phyloP scores from a whole-genome alignment of 35 echinoderm and acorn worm genomes.

The Ophiothrix spiculata region DNA sequence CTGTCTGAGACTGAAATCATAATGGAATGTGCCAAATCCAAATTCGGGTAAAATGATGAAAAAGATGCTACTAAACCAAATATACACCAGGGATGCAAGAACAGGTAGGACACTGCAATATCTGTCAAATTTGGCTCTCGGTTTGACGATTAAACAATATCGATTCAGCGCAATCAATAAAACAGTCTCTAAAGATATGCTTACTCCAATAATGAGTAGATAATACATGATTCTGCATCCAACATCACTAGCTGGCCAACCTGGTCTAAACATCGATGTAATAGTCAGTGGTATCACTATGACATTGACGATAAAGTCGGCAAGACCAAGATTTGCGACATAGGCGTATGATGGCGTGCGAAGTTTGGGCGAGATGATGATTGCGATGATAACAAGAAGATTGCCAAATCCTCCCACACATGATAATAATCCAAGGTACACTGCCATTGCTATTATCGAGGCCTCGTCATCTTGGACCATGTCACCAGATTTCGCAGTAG shows the following conservation, averaged over 20 bases:
- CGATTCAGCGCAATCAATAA: conserved; percentile 52
- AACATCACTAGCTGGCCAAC: conserved; percentile 13
- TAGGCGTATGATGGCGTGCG: conserved; percentile 27
- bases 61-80: neutral
- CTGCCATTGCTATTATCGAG: neutral
- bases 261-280: conserved; percentile 2
- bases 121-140: neutral
- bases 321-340: conserved; percentile 32
- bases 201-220: conserved; percentile 34
- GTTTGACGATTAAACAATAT: conserved; percentile 37
- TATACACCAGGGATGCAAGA: neutral
- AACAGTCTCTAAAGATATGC: conserved; percentile 43
- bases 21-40: conserved; percentile 35
- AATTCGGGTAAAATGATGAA: conserved; percentile 37
- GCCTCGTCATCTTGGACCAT: neutral
- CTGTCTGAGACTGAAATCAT: neutral
- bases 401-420: conserved; percentile 47
- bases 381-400: conserved; percentile 49
- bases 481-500: too few species aligned
- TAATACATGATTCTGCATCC: conserved; percentile 49
- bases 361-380: conserved; percentile 10
- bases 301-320: conserved; percentile 26
- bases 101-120: conserved; percentile 19
- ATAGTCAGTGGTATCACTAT: conserved; percentile 23
- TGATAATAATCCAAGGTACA: conserved; percentile 18